phyloP scores from a whole-genome alignment of 1,140 invertebrate species.

The Zelostemma sp. region DNA sequence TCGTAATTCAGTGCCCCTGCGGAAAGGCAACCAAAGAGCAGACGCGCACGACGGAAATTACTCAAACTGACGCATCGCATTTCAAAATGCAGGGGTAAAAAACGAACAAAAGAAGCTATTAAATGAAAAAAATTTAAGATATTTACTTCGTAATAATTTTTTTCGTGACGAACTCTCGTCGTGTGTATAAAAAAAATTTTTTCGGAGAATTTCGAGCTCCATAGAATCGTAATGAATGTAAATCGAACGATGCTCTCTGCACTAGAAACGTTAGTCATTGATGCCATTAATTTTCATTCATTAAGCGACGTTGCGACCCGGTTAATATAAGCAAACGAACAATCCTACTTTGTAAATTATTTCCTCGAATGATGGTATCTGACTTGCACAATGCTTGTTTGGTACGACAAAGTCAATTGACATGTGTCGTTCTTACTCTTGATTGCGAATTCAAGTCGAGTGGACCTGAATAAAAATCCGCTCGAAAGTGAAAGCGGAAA shows the following conservation, averaged over 20 bases:
- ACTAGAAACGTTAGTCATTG: background rate
- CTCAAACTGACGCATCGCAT: too few species aligned
- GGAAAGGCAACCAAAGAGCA: too few species aligned
- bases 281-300: conserved; percentile 3
- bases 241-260: background rate
- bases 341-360: conserved; percentile 4
- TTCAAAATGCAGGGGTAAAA: too few species aligned
- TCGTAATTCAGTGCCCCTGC: too few species aligned
- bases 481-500: background rate
- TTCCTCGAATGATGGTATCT: background rate
- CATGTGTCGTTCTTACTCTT: background rate
- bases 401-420: background rate
- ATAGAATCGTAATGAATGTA: background rate
- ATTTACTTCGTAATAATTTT: too few species aligned
- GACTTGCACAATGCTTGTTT: background rate
- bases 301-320: background rate
- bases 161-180: too few species aligned
- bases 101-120: too few species aligned
- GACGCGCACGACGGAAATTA: too few species aligned
- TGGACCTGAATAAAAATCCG: background rate
- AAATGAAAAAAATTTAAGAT: too few species aligned
- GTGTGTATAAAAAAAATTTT: too few species aligned
- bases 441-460: background rate
- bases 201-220: background rate
- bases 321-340: background rate